Percentiles rank a stretch among this genome's conserved stretches.
These are phyloP conservation scores for Nomada ruficornis DNA, from an alignment of 2,888 invertebrate genomes.

Conservation along the genomic window DNA sequence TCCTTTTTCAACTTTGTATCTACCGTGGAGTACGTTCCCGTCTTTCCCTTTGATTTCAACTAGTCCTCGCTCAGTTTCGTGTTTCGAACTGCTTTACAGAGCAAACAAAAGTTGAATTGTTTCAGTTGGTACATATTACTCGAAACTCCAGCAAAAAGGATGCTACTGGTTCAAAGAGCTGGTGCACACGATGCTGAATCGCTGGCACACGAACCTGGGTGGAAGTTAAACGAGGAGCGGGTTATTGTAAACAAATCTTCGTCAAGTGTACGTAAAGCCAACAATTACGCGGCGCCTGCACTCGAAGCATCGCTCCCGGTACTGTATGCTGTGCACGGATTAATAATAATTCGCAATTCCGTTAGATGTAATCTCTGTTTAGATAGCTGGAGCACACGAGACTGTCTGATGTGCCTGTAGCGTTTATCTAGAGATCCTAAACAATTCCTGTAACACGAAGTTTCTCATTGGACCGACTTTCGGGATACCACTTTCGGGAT, in stretches of 20 bases:
- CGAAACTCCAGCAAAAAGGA: too few relatives aligned
- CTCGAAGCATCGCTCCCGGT: constrained; percentile 6
- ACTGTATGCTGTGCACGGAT: background rate
- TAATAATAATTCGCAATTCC: constrained; percentile 54
- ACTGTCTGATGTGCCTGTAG: background rate
- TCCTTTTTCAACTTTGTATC: background rate
- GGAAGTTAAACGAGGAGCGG: constrained; percentile 7
- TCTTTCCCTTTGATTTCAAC: background rate
- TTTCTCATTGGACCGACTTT: background rate
- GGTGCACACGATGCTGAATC: too few relatives aligned
- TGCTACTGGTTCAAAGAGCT: too few relatives aligned
- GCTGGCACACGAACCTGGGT: background rate
- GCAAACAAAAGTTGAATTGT: background rate
- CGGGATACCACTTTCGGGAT: background rate
- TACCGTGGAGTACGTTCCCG: background rate
- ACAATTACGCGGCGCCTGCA: constrained; percentile 32
- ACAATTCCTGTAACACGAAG: constrained; percentile 23
- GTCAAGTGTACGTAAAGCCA: constrained; percentile 5
- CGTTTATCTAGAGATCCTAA: constrained; percentile 28
- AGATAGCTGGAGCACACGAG: constrained; percentile 14
- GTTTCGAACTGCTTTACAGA: background rate
- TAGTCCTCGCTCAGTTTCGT: background rate
- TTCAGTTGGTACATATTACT: background rate
- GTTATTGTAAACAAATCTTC: constrained; percentile 43
- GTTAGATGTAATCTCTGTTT: constrained; percentile 43